Base-by-base conservation (phyloP, 92 coral and sea anemone species). In the Epizoanthus fatuus region DNA sequence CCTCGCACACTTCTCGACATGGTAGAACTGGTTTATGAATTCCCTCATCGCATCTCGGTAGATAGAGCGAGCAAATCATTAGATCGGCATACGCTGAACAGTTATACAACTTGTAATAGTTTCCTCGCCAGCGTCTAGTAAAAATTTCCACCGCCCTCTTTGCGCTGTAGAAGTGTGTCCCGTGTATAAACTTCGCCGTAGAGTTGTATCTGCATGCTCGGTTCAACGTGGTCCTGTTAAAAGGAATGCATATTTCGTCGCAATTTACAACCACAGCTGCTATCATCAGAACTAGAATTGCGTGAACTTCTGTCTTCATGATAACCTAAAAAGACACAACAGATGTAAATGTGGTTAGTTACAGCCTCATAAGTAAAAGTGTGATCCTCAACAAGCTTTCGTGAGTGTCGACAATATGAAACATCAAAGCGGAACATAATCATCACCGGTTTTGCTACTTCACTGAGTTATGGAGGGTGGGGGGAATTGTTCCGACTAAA, bases 1-100 rank as follows among this genome's bases (percentile, higher is more conserved):
- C 98, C 8, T 92, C 92, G 52, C 98, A 94, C 15, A 91, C 98
- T 52, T 87, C 75, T 70, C 86, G 86, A 84, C 98, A 94, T 1
- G 98, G 98, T 20, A 85, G 74, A 11, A 93, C 78, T 6, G 93
- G 95, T 10, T 71, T 69, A 7, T 63, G 14, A 3, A 76, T 55
- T 19, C 80, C 69, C 39, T 64, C 90, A 12, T 70, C 79, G 69
- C 93, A 90, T 47, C 86, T 71, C 7, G 93, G 93, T 14, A 89
- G 81, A 11, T 81, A 58, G 20, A 79, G 72, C 7, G 93, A 81
- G 51, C 93, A 90, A 19, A 84, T 47, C 74, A 90, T 84, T 35
- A 70, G 40, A 20, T 75, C 88, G 19, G 88, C 91, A 11, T 75
- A 87, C 16, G 84, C 47, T 22, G 94, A 91, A 78, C 94, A 91